Evolutionary conservation across 2,888 invertebrate species (phyloP), one percentile per base, ranked within the genome.

Genomic region (Drosophila mercatorum): DNA sequence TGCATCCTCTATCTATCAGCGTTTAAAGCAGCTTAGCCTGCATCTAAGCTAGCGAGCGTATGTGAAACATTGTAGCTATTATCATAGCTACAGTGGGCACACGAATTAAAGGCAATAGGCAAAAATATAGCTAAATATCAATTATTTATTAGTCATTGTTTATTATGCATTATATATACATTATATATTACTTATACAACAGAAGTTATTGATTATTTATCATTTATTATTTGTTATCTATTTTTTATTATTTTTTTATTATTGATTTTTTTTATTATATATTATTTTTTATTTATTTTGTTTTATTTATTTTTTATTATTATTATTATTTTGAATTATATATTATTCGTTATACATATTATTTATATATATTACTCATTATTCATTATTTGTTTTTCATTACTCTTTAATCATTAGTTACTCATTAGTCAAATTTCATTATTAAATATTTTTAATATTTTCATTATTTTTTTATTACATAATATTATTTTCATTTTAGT

Each of bases 1-100:
- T 75, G 71, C 56, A 53, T 40, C 53, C 10, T 38, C 53, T 36
- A 56, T 55, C 59, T 49, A 59, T 52, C 47, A 41, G 53, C 40
- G 53, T 47, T 66, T 67, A 63, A 75, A 67, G 51, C 62, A 57
- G 72, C 72, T 71, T 59, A 72, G 72, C 40, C 49, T 70, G 58
- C 51, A 70, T 59, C 12, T 49, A 41, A 58, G 28, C n/a, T 26
- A 4, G 26, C 17, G 14, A 3, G 26, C n/a, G 11, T 26, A 38
- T 36, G 36, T 46, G 55, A 14, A 36, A 28, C 38, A 49, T 38
- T 49, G 59, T 49, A 26, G 14, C 5, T 26, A 36, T 43, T 46
- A 41, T 41, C 52, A 44, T 2, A 31, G 31, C 40, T 56, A 70
- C 70, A 69, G 69, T 69, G 11, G 8, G 6, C 11, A 26, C 43